phyloP scores from a whole-genome alignment of 1,140 invertebrate genomes.

The Tetragnatha versicolor region DNA sequence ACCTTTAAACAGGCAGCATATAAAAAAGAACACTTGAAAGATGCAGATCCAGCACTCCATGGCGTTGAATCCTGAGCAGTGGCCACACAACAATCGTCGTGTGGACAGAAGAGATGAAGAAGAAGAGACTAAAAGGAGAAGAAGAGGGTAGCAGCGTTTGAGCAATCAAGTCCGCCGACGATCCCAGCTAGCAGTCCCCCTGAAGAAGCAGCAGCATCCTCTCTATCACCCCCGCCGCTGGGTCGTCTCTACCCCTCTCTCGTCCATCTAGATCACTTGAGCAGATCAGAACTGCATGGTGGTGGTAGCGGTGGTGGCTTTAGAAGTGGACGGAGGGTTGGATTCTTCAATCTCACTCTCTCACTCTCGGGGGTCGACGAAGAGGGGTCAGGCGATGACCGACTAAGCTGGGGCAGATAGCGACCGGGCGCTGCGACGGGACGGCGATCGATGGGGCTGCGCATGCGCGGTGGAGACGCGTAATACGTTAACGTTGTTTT shows the following conservation, averaged over 20 bases:
- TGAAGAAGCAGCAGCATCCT: slow-evolving; percentile 16
- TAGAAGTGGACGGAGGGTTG: background rate
- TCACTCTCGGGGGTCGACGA: background rate
- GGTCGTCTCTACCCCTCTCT: slow-evolving; percentile 5
- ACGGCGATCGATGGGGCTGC: slow-evolving; percentile 23
- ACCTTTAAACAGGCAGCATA: slow-evolving; percentile 52
- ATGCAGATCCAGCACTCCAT: slow-evolving; percentile 40
- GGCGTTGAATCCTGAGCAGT: slow-evolving; percentile 43
- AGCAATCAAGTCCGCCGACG: slow-evolving; percentile 35
- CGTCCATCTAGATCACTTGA: background rate
- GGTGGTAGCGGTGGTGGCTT: background rate
- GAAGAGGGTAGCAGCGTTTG: slow-evolving; percentile 37
- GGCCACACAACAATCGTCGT: background rate
- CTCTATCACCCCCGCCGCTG: slow-evolving; percentile 4
- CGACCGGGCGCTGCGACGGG: slow-evolving; percentile 18
- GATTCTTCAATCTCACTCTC: background rate
- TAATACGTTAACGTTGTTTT: slow-evolving; percentile 50
- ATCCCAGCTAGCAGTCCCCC: slow-evolving; percentile 12
- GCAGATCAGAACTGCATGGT: background rate
- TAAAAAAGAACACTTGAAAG: slow-evolving; percentile 52
- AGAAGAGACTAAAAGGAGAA: slow-evolving; percentile 12
- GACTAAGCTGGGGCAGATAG: slow-evolving; percentile 33
- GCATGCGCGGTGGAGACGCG: slow-evolving; percentile 43
- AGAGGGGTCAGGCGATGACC: slow-evolving; percentile 33
- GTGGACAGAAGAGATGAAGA: background rate